Percentiles rank a stretch among this genome's conserved stretches.
phyloP scores from a whole-genome alignment of 1,140 invertebrate genomes.

The Oscheius sp. region DNA sequence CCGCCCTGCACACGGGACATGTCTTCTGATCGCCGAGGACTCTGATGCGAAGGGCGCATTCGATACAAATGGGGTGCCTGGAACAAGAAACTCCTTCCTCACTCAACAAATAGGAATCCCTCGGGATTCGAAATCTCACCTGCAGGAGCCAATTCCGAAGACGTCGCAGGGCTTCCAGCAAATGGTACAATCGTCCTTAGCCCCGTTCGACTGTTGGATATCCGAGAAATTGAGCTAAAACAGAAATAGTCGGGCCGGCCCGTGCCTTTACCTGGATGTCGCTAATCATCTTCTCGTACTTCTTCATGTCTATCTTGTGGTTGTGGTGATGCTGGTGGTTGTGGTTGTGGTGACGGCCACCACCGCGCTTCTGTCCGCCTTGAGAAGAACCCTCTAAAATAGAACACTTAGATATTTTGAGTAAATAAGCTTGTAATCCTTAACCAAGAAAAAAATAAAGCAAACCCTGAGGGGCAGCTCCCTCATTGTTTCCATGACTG shows the following conservation, averaged over 20 bases:
- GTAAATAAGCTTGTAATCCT: too few relatives aligned
- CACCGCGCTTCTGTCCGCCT: neutral
- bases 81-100: neutral
- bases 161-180: conserved; percentile 34
- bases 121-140: neutral
- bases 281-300: conserved; percentile 34
- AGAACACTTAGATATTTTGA: neutral
- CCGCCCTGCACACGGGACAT: conserved; percentile 35
- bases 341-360: neutral
- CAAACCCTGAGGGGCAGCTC: too few relatives aligned
- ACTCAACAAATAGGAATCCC: neutral
- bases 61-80: conserved; percentile 39
- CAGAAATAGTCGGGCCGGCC: neutral
- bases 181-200: conserved; percentile 25
- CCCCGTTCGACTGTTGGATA: conserved; percentile 5
- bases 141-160: conserved; percentile 18
- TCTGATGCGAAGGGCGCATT: conserved; percentile 37
- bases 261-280: neutral
- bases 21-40: conserved; percentile 17
- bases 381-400: neutral
- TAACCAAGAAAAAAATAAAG: too few relatives aligned
- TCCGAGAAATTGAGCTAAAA: conserved; percentile 35
- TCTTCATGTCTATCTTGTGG: conserved; percentile 35
- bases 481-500: neutral
- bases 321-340: neutral